phyloP scores from a whole-genome alignment of 2,113 vertebrate species.

The Antechinus stuartii region DNA sequence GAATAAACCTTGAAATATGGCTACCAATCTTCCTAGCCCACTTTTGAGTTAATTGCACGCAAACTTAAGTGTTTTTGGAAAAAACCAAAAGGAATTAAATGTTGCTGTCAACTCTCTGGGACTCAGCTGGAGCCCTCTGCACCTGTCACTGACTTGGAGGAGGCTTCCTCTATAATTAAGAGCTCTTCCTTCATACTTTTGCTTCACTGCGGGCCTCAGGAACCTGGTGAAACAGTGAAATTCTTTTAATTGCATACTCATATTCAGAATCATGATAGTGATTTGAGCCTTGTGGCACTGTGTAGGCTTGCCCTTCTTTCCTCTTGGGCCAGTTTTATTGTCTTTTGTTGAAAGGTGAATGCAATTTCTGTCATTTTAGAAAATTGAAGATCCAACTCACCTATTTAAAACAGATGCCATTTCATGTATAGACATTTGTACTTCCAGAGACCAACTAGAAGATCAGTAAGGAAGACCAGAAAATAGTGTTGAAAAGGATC shows the following conservation, averaged over 20 bases:
- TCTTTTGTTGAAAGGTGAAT: conserved; percentile 40
- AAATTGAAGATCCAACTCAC: conserved; percentile 10
- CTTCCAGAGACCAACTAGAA: conserved; percentile 35
- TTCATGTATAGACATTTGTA: conserved; percentile 37
- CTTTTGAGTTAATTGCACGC: conserved; percentile 79
- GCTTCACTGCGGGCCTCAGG: conserved; percentile 80
- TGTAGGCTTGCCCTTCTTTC: conserved; percentile 57
- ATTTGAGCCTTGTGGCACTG: conserved; percentile 49
- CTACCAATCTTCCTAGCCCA: conserved; percentile 71
- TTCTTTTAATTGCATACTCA: conserved; percentile 81
- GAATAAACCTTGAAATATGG: conserved; percentile 74
- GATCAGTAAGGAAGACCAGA: neutral
- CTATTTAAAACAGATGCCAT: conserved; percentile 42
- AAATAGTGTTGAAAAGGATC: neutral
- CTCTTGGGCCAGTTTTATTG: conserved; percentile 44
- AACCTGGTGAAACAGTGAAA: conserved; percentile 81
- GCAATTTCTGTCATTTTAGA: neutral
- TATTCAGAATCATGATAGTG: conserved; percentile 60
- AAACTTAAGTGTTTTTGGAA: conserved; percentile 74
- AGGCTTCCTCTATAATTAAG: conserved; percentile 83
- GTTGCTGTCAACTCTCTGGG: conserved; percentile 77
- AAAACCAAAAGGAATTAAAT: conserved; percentile 73
- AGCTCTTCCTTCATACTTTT: conserved; percentile 79
- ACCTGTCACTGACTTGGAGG: conserved; percentile 82
- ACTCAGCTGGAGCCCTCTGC: conserved; percentile 77